Evolutionary conservation across 1,140 invertebrate species (phyloP), one percentile per base, ranked within the genome.

Genomic region (Reticulitermes speratus): DNA sequence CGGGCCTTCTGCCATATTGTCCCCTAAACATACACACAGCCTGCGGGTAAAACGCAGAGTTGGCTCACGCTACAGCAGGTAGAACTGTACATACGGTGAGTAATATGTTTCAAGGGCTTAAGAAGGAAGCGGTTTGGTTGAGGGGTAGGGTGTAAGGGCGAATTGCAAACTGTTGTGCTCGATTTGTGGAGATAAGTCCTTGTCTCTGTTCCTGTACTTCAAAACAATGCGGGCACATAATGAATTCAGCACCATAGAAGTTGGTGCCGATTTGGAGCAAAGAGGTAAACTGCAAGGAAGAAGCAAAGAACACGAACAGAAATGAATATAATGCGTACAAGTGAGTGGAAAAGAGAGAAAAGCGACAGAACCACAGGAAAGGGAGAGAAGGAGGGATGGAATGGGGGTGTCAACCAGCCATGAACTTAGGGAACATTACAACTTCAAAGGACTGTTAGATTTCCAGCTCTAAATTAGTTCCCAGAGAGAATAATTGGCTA

Each of bases 401-500:
- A 19, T n/a, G 19, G 81, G 25, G n/a, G 19, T 69, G 65, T 69
- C 48, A 85, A 48, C 84, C 84, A 59, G 32, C 84, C 84, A 48
- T 85, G 84, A 85, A 55, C 84, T 85, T 85, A 12, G 48, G 48
- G 32, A 38, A 59, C 44, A 59, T 38, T 23, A 48, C 2, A 85
- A 85, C 84, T 52, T 85, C 84, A 85, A 85, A 85, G 84, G 84
- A 52, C 84, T 85, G 84, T 55, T 85, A 55, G 84, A 55, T 85
- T 85, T 69, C 48, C 84, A 85, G 84, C 84, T 85, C 84, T 85
- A 85, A 85, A 85, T 85, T 85, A 85, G 48, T 85, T 85, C 48
- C 44, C 59, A 85, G 84, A 55, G 84, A 85, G 84, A 85, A 45
- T 85, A 85, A 85, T 85, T 85, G 84, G 84, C 84, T 85, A 85